Conservation (phyloP, 1,140 invertebrate species). For the Meloidogyne chitwoodi region DNA sequence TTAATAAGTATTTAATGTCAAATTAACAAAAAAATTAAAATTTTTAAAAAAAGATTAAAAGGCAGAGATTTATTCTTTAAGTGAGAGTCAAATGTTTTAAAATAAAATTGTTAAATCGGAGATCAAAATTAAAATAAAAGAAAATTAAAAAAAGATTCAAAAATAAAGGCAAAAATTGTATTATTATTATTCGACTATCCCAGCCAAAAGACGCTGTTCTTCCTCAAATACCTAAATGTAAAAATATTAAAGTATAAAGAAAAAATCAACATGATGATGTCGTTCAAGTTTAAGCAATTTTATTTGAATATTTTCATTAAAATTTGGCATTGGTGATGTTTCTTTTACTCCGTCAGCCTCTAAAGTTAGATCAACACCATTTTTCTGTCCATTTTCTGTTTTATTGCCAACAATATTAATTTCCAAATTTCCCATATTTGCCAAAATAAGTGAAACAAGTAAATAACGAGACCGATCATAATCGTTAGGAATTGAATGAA, state of each 20-base stretch:
- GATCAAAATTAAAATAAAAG: not conserved
- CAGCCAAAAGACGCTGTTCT: not conserved
- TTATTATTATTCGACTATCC: not conserved
- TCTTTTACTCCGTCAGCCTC: not conserved
- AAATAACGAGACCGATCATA: slow-evolving; percentile 43
- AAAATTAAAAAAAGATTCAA: not conserved
- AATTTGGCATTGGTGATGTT: not conserved
- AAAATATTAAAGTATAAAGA: not conserved
- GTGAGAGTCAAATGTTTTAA: too few relatives aligned
- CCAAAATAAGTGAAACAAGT: slow-evolving; percentile 39
- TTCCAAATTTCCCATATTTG: slow-evolving; percentile 37
- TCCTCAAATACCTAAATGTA: not conserved
- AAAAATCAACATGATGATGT: not conserved
- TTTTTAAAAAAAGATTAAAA: too few relatives aligned
- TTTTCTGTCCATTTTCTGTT: not conserved
- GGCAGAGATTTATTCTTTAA: too few relatives aligned
- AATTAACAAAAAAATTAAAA: too few relatives aligned
- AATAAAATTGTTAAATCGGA: not conserved
- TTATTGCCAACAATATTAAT: slow-evolving; percentile 2
- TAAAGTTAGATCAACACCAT: not conserved
- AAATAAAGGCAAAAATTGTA: not conserved
- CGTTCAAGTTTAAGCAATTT: not conserved
- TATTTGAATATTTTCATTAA: not conserved
- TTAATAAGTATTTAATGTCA: too few relatives aligned
- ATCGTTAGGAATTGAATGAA: slow-evolving; percentile 11